Evolutionary conservation across 2,113 vertebrate genomes (phyloP), one percentile per base, ranked within the genome.

Genomic region (Ctenodactylus gundi): DNA sequence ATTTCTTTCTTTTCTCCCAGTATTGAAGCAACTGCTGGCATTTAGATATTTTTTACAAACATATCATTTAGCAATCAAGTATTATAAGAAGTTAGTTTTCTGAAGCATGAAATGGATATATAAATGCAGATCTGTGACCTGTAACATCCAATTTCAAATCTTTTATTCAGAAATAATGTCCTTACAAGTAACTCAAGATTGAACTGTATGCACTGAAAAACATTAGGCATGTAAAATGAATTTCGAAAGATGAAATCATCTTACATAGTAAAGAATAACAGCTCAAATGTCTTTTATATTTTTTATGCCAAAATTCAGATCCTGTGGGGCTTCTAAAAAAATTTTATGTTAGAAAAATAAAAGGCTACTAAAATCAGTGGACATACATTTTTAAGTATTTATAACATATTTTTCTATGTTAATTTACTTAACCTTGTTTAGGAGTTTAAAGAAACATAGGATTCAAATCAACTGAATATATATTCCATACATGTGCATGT

Each of bases 41-140:
- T 95, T 96, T 96, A 96, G 96, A 84, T 95, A 94, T 94, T n/a
- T 96, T 96, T 64, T 93, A 80, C 72, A 84, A 44, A 96, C 90
- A 91, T 55, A n/a, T 91, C 75, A 96, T 93, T 80, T 97, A 25
- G 46, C 96, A 97, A 98, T 98, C 97, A 97, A 97, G 90, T 85
- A 93, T 95, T 97, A 17, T 92, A 96, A 97, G 94, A 62, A 88
- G 78, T 68, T 62, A 91, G 78, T 83, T 95, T 97, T 76, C 94
- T 98, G 95, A 98, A 98, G 96, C 96, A 97, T 98, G 97, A 98
- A 98, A 97, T 97, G 91, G 96, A 94, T 97, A 84, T 90, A 97
- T 94, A 97, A 98, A 97, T 93, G 97, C 94, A 96, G 93, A 94
- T 91, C 96, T 90, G 49, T 97, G 95, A 97, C 94, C 97, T 98